phyloP scores from a whole-genome alignment of 1,140 invertebrate species.

The Aphelinus atriplicis region DNA sequence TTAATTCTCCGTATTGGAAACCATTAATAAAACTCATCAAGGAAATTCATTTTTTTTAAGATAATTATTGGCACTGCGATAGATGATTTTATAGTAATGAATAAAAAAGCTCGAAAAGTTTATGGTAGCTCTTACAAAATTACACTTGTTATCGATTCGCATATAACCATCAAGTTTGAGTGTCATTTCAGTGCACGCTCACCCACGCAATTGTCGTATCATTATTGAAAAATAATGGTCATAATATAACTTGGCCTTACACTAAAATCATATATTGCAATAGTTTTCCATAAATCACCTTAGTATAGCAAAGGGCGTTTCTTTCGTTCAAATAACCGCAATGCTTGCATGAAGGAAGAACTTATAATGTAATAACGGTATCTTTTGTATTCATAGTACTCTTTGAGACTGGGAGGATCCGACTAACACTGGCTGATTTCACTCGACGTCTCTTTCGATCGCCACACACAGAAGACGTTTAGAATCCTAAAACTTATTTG shows the following conservation, averaged over 20 bases:
- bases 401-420: neutral
- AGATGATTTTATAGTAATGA: slow-evolving; percentile 15
- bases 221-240: too few relatives aligned
- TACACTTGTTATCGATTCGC: neutral
- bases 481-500: neutral
- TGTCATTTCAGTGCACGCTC: neutral
- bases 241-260: too few relatives aligned
- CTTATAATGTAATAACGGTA: too few relatives aligned
- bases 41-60: too few relatives aligned
- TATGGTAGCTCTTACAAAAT: neutral
- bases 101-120: slow-evolving; percentile 12
- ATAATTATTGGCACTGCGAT: too few relatives aligned
- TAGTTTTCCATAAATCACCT: too few relatives aligned
- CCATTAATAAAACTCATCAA: too few relatives aligned
- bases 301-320: too few relatives aligned
- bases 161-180: neutral
- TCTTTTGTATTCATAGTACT: neutral
- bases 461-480: slow-evolving; percentile 1
- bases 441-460: neutral
- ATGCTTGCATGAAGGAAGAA: too few relatives aligned
- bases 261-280: too few relatives aligned
- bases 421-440: slow-evolving; percentile 11
- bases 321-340: too few relatives aligned
- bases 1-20: too few relatives aligned
- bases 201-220: neutral